A percentile compares a stretch with the other conserved stretches of the same genome.
These are phyloP conservation scores for Scleropages formosus DNA, from an alignment of 2,797 vertebrate genomes.

Conservation along the genomic window DNA sequence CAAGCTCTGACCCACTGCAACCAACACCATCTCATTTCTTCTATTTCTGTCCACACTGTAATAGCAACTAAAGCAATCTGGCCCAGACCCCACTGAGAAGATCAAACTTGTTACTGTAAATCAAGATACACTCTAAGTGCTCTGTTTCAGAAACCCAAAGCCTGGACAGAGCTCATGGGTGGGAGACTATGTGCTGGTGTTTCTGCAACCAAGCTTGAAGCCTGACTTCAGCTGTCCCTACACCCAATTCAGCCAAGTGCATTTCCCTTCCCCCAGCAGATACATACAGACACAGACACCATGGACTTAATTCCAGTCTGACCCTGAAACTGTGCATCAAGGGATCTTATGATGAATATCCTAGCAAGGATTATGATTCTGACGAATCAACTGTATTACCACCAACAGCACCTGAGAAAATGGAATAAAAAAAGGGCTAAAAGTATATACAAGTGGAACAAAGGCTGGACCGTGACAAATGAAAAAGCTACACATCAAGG, in stretches of 20 bases:
- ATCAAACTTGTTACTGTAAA: constrained; percentile 48
- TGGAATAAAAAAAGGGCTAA: too few relatives aligned
- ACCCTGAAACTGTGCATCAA: too few relatives aligned
- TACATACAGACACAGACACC: too few relatives aligned
- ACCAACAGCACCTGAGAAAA: too few relatives aligned
- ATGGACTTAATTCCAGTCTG: too few relatives aligned
- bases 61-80: constrained; percentile 36
- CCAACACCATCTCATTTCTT: constrained; percentile 19
- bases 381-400: too few relatives aligned
- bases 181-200: not conserved
- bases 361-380: too few relatives aligned
- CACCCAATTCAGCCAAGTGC: not conserved
- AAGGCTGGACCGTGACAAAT: not conserved
- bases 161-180: not conserved
- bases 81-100: constrained; percentile 31
- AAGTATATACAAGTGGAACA: too few relatives aligned
- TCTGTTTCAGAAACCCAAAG: constrained; percentile 22
- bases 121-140: constrained; percentile 26
- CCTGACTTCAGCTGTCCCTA: not conserved
- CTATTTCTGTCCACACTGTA: constrained; percentile 52
- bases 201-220: not conserved
- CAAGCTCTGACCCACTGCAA: not conserved
- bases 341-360: too few relatives aligned
- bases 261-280: not conserved
- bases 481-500: constrained; percentile 15